Conservation (phyloP, 2,797 vertebrate genomes). For the Enteromius thamalakanensis region DNA sequence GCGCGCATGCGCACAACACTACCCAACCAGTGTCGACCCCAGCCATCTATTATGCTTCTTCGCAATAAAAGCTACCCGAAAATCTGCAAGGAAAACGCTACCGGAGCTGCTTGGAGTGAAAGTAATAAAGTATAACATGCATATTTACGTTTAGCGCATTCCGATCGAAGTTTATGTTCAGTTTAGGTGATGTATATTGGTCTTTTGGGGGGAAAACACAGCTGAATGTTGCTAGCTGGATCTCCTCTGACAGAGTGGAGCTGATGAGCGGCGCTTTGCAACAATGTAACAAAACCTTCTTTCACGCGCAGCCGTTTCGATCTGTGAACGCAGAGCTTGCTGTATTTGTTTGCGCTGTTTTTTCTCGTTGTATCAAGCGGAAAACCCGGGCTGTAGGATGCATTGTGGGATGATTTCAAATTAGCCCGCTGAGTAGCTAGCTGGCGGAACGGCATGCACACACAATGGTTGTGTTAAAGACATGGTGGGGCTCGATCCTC, state of each 20-base stretch:
- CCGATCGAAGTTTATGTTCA: slow-evolving; percentile 41
- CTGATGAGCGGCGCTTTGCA: slow-evolving; percentile 83
- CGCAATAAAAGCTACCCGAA: slow-evolving; percentile 87
- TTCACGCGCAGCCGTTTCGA: slow-evolving; percentile 8
- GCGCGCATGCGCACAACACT: slow-evolving; percentile 60
- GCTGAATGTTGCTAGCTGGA: slow-evolving; percentile 55
- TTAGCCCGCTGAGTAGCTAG: slow-evolving; percentile 69
- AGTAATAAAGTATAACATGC: slow-evolving; percentile 81
- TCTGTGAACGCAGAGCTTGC: neutral
- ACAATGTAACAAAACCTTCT: slow-evolving; percentile 87
- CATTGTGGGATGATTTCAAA: slow-evolving; percentile 35
- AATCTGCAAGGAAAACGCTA: slow-evolving; percentile 80
- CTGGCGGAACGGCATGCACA: slow-evolving; percentile 2
- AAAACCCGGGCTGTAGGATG: neutral
- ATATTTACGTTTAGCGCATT: slow-evolving; percentile 51
- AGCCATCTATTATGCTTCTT: slow-evolving; percentile 92
- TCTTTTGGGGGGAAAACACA: slow-evolving; percentile 46
- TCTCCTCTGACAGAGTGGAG: slow-evolving; percentile 62
- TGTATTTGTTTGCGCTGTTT: neutral
- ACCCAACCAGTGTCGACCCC: slow-evolving; percentile 61
- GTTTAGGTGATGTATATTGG: slow-evolving; percentile 38
- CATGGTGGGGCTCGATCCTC: slow-evolving; percentile 59
- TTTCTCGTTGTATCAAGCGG: neutral
- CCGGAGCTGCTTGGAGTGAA: slow-evolving; percentile 79
- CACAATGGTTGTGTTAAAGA: slow-evolving; percentile 55